Evolutionary conservation across 2,113 vertebrate genomes (phyloP).

Genomic region (Condylura cristata): DNA sequence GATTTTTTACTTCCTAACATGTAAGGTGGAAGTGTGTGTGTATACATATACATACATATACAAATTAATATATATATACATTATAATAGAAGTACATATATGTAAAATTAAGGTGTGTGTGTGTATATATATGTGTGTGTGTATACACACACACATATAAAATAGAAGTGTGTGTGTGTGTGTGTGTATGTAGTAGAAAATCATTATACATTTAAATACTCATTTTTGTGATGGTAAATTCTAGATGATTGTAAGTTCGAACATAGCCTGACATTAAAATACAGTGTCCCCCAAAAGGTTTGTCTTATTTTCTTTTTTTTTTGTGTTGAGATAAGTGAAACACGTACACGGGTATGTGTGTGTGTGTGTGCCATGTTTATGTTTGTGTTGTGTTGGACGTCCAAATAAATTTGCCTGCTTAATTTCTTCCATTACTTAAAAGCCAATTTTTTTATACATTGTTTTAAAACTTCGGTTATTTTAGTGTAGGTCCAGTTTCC

Average conservation of each 20-base stretch:
- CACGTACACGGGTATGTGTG: too few species aligned
- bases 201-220: neutral
- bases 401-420: neutral
- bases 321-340: too few species aligned
- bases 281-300: too few species aligned
- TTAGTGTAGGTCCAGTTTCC: neutral
- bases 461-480: neutral
- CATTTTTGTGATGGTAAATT: neutral
- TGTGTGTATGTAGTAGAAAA: too few species aligned
- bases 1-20: neutral
- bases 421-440: neutral
- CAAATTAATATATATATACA: too few species aligned
- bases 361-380: too few species aligned
- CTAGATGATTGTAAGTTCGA: neutral
- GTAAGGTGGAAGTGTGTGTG: neutral
- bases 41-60: too few species aligned
- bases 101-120: neutral
- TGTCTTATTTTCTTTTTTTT: too few species aligned
- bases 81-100: too few species aligned
- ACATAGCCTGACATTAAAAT: neutral
- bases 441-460: neutral
- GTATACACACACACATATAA: neutral
- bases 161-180: neutral
- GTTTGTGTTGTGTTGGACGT: neutral
- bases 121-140: fast-evolving